Percentiles rank a stretch among this genome's conserved stretches.
These are phyloP conservation scores for Choristoneura fumiferana DNA, from an alignment of 1,140 invertebrate genomes.

Conservation along the genomic window DNA sequence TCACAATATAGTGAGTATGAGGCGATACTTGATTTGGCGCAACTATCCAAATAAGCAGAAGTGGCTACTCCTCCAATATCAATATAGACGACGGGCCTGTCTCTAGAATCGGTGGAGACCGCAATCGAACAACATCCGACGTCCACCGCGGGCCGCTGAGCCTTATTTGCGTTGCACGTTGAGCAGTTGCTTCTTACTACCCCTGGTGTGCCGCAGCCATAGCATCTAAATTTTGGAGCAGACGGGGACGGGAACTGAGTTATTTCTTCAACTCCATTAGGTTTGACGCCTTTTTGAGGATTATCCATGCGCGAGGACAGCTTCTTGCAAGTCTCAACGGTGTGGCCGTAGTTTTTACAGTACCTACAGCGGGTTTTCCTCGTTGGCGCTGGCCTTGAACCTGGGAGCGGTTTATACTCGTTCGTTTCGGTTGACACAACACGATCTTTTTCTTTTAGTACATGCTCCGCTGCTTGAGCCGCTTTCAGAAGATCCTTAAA, in stretches of 20 bases:
- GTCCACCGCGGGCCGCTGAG: no score
- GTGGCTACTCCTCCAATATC: background rate
- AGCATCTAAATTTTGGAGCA: background rate
- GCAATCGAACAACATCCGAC: background rate
- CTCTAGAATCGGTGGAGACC: background rate
- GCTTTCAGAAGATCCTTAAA: background rate
- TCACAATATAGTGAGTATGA: no score
- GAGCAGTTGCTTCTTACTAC: background rate
- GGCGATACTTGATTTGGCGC: constrained; percentile 2
- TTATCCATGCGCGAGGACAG: background rate
- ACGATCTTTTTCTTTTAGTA: background rate
- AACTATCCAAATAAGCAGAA: background rate
- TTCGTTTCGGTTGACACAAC: background rate
- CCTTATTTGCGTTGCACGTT: background rate
- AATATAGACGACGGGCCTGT: background rate
- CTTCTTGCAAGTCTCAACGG: background rate
- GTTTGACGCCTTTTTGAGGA: background rate
- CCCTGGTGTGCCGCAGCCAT: background rate
- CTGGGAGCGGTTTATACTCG: no score
- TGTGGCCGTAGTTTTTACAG: no score
- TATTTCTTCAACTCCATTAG: background rate
- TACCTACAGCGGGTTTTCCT: background rate
- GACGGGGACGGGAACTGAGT: background rate
- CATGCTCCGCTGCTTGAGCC: no score
- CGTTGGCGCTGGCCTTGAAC: no score